Evolutionary conservation across 2,797 vertebrate genomes (phyloP).

Genomic region (Manis pentadactyla): DNA sequence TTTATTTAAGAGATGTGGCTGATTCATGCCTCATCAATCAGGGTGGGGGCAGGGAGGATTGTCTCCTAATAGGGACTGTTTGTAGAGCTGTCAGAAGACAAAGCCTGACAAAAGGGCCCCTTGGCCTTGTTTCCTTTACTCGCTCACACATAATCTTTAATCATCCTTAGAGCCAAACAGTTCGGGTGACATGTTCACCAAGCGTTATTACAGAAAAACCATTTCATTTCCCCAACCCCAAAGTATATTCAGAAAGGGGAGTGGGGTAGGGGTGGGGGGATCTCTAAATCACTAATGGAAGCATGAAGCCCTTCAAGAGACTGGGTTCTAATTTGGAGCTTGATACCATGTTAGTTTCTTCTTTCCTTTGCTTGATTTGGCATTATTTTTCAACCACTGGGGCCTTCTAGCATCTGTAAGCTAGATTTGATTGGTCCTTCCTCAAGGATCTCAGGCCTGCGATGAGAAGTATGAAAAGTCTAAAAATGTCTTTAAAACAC

Average conservation of each 20-base stretch:
- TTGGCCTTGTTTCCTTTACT: neutral
- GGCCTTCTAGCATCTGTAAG: neutral
- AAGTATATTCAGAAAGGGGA: neutral
- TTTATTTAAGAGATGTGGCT: neutral
- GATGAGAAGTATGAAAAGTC: neutral
- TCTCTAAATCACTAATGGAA: conserved; percentile 26
- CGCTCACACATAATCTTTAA: neutral
- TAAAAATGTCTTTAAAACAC: neutral
- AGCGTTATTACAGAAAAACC: conserved; percentile 64
- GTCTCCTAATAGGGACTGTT: neutral
- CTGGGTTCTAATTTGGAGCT: neutral
- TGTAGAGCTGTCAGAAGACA: neutral
- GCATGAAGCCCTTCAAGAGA: neutral
- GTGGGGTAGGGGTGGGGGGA: too few relatives aligned
- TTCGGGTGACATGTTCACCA: conserved; percentile 8
- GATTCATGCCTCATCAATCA: neutral
- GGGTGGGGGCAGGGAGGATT: neutral
- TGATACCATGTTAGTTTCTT: neutral
- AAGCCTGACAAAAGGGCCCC: neutral
- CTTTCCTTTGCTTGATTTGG: neutral
- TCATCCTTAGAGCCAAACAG: conserved; percentile 33
- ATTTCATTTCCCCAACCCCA: conserved; percentile 40
- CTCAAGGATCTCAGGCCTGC: neutral
- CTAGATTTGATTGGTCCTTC: neutral
- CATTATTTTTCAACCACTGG: neutral